Base-by-base conservation (phyloP, 2,888 invertebrate species). In the Hymenopus coronatus region DNA sequence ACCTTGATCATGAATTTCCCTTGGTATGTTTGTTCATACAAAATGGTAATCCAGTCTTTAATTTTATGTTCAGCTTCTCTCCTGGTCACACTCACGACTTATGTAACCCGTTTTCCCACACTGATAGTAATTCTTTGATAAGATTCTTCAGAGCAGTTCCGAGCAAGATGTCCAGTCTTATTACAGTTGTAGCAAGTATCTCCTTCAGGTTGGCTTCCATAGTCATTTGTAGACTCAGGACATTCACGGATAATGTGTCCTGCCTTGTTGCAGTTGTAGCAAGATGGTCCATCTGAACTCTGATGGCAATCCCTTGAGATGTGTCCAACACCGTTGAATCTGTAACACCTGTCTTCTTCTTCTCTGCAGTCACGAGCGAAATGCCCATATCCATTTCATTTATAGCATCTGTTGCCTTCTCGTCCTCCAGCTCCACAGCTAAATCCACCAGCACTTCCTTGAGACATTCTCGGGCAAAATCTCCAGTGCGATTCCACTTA, bases 231-330 rank as follows among this genome's bases (percentile, higher is more conserved):
- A 46, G 88, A 81, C 70, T 93, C 93, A 12, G 94, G 93, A 90
- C 94, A 94, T 88, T 94, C 94, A 28, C 94, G 92, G 89, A 94
- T 98, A 93, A 98, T 97, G 95, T 98, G 98, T 92, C 98, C 98
- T 91, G 97, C 96, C 95, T 98, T 97, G 94, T 97, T 97, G 95
- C 98, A 98, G 94, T 97, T 98, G 96, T 98, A 98, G 95, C 98
- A 98, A 92, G 97, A 97, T 93, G 97, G 96, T 28, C 93, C 93
- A 91, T 92, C 93, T 88, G 93, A 92, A 88, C 91, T 92, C 94
- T 97, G 97, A 92, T 97, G 96, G 94, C 98, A 98, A 94, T 98
- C 97, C 93, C 97, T 97, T 92, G 98, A 98, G 94, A 98, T 98
- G 94, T 98, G 98, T 90, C 98, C 98, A 93, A 97, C 96, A 92